Conservation (phyloP, 2,113 vertebrate species). For the Pantherophis guttatus region DNA sequence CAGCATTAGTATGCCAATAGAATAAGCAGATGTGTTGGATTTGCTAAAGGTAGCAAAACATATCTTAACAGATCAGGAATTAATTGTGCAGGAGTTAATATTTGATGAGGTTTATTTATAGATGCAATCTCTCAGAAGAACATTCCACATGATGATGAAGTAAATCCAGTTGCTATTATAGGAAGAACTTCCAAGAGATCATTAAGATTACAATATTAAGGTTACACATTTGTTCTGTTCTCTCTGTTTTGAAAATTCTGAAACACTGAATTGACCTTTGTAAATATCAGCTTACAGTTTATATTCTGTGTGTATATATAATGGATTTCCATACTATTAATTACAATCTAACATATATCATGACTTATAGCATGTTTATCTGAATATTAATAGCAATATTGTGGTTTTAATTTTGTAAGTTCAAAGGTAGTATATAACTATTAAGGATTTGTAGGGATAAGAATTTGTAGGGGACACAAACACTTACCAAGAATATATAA, state of each 20-base stretch:
- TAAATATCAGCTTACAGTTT: neutral
- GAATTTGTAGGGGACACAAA: conserved; percentile 11
- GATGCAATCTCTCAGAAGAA: neutral
- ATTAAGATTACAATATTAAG: neutral
- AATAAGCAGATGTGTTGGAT: neutral
- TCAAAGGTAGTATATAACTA: conserved; percentile 8
- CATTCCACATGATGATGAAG: neutral
- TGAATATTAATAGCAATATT: conserved; percentile 8
- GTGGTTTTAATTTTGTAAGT: neutral
- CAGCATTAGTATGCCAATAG: neutral
- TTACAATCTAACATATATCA: neutral
- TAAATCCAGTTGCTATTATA: neutral
- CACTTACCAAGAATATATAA: neutral
- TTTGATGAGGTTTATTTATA: neutral
- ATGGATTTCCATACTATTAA: neutral
- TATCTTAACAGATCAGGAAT: neutral
- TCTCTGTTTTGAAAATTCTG: neutral
- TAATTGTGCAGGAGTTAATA: neutral
- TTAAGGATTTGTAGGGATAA: neutral
- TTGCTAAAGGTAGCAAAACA: neutral
- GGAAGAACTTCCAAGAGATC: neutral
- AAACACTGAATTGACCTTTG: neutral
- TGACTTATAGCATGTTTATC: neutral
- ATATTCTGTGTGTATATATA: neutral
- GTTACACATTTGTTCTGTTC: neutral